Evolutionary conservation across 2,113 vertebrate genomes (phyloP).

Genomic region (Lasiurus borealis): DNA sequence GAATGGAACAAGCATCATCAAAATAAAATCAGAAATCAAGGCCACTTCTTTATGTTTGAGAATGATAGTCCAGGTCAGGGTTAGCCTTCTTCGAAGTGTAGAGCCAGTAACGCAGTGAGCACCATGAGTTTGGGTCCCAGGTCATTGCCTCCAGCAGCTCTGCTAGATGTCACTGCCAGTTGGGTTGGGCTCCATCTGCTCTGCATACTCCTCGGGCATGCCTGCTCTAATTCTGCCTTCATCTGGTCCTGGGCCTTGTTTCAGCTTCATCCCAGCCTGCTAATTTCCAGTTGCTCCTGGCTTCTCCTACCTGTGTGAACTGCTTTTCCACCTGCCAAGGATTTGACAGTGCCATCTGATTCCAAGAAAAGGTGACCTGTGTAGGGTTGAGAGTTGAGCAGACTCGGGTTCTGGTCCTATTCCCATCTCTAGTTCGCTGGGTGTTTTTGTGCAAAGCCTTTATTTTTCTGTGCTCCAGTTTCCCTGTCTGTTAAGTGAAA

Average conservation of each 20-base stretch:
- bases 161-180: neutral
- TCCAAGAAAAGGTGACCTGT: neutral
- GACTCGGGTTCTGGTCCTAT: neutral
- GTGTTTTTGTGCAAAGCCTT: neutral
- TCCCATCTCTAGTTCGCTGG: neutral
- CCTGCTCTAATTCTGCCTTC: neutral
- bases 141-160: neutral
- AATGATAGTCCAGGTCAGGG: neutral
- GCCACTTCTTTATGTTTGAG: neutral
- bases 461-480: neutral
- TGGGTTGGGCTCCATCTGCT: neutral
- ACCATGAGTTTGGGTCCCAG: neutral
- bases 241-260: neutral
- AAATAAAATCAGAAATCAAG: conserved; percentile 32
- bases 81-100: neutral
- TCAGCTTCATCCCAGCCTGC: neutral
- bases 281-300: conserved; percentile 41
- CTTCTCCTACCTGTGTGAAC: neutral
- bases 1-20: neutral
- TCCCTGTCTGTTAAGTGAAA: neutral
- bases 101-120: neutral
- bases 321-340: neutral
- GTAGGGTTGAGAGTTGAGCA: neutral
- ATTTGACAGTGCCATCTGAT: neutral
- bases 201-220: neutral